Percentiles rank a stretch among this genome's conserved stretches.
Conservation (phyloP, 2,113 vertebrate genomes). For the Platysteira castanea region DNA sequence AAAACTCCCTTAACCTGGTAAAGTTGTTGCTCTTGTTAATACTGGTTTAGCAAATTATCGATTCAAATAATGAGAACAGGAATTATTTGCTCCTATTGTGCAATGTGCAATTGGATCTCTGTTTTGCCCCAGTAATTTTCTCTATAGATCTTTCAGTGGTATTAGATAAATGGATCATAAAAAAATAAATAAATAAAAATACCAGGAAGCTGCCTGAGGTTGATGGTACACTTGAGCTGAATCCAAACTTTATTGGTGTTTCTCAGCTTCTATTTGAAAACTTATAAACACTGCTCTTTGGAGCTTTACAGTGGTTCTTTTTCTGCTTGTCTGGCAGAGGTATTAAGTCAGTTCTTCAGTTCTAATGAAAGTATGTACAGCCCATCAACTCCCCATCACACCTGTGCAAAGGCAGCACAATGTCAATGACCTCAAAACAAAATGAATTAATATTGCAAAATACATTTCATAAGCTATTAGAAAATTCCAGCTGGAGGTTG, state of each 20-base stretch:
- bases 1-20: slow-evolving; percentile 69
- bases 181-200: not conserved
- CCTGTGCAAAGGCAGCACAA: not conserved
- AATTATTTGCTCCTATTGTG: slow-evolving; percentile 68
- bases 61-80: slow-evolving; percentile 74
- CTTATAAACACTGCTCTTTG: slow-evolving; percentile 61
- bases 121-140: slow-evolving; percentile 69
- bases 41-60: slow-evolving; percentile 75
- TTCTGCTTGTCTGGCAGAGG: not conserved
- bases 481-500: not conserved
- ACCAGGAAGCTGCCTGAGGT: slow-evolving; percentile 17
- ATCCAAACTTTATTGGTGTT: slow-evolving; percentile 68
- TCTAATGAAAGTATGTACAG: slow-evolving; percentile 12
- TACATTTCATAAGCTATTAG: not conserved
- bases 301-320: slow-evolving; percentile 38
- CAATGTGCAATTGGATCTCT: slow-evolving; percentile 63
- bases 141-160: slow-evolving; percentile 60
- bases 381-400: not conserved
- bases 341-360: not conserved
- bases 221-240: slow-evolving; percentile 69
- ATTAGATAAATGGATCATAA: slow-evolving; percentile 68
- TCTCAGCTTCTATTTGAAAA: slow-evolving; percentile 69
- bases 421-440: not conserved
- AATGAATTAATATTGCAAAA: not conserved
- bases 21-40: slow-evolving; percentile 77